These are phyloP conservation scores for Oreotrochilus melanogaster DNA, from an alignment of 2,113 vertebrate species.

Conservation along the genomic window DNA sequence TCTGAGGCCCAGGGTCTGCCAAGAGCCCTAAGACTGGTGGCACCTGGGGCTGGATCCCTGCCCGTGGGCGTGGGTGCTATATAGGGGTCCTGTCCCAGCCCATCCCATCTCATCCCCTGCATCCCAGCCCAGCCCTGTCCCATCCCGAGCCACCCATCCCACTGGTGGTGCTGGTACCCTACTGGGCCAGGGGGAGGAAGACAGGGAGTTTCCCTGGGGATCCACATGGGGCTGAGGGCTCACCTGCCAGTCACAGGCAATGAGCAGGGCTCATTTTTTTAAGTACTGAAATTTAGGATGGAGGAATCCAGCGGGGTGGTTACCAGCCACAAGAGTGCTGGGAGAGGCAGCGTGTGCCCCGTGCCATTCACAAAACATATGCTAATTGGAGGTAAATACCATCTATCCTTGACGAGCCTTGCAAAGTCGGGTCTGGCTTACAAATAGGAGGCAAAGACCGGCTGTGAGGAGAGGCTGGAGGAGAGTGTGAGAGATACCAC, in stretches of 20 bases:
- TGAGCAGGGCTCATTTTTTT: neutral
- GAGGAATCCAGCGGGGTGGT: neutral
- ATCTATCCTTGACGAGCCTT: neutral
- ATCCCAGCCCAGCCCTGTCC: neutral
- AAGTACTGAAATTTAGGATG: neutral
- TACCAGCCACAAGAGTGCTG: neutral
- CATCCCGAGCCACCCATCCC: neutral
- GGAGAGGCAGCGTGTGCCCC: neutral
- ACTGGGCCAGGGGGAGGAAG: rapidly evolving
- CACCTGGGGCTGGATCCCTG: rapidly evolving
- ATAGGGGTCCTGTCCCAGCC: neutral
- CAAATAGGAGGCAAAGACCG: neutral
- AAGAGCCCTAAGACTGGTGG: rapidly evolving
- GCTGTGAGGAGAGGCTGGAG: neutral
- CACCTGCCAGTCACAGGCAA: neutral
- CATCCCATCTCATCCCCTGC: too few relatives aligned
- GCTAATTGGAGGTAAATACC: slow-evolving; percentile 62
- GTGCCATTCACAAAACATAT: slow-evolving; percentile 65
- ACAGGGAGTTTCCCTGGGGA: rapidly evolving
- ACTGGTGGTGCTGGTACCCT: neutral
- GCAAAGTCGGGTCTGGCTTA: neutral
- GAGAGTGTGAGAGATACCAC: neutral
- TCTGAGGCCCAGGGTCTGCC: neutral
- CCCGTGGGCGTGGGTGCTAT: neutral
- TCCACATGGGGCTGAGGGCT: neutral